A percentile compares a stretch with the other conserved stretches of the same genome.
Evolutionary conservation across 2,113 vertebrate species (phyloP).

Genomic region (Pelusios castaneus): DNA sequence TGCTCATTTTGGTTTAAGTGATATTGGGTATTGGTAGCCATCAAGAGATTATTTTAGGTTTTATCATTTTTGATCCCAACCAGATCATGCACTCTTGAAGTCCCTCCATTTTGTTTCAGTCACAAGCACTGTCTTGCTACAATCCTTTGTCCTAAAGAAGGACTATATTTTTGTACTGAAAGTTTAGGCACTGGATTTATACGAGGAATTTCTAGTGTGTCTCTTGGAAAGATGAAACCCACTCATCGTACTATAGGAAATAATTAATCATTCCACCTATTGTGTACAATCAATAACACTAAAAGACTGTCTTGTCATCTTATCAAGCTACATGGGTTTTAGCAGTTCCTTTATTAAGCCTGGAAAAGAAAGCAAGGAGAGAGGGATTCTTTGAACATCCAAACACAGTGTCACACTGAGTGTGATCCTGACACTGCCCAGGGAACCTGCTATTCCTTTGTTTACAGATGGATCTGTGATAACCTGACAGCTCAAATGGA

Average conservation of each 20-base stretch:
- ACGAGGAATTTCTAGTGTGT: constrained; percentile 27
- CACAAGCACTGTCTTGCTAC: background rate
- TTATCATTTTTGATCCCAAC: background rate
- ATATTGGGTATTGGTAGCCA: background rate
- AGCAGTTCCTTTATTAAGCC: constrained; percentile 80
- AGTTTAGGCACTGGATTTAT: constrained; percentile 48
- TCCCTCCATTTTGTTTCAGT: constrained; percentile 25
- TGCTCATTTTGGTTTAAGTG: constrained; percentile 7
- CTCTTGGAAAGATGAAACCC: constrained; percentile 58
- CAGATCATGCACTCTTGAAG: background rate
- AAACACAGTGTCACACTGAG: constrained; percentile 81
- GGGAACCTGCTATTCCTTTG: constrained; percentile 68
- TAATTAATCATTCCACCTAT: constrained; percentile 73
- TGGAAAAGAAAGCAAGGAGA: constrained; percentile 69
- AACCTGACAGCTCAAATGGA: constrained; percentile 66
- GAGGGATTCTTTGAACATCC: constrained; percentile 74
- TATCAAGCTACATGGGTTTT: constrained; percentile 77
- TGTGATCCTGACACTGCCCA: constrained; percentile 78
- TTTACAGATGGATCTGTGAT: constrained; percentile 80
- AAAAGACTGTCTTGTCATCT: constrained; percentile 77
- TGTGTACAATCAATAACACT: constrained; percentile 82
- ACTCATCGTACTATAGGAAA: constrained; percentile 52
- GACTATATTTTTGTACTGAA: constrained; percentile 54
- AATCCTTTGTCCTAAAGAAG: constrained; percentile 19
- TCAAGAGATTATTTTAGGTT: constrained; percentile 39